Evolutionary conservation across 1,140 invertebrate genomes (phyloP).

Genomic region (Diachasmimorpha longicaudata): DNA sequence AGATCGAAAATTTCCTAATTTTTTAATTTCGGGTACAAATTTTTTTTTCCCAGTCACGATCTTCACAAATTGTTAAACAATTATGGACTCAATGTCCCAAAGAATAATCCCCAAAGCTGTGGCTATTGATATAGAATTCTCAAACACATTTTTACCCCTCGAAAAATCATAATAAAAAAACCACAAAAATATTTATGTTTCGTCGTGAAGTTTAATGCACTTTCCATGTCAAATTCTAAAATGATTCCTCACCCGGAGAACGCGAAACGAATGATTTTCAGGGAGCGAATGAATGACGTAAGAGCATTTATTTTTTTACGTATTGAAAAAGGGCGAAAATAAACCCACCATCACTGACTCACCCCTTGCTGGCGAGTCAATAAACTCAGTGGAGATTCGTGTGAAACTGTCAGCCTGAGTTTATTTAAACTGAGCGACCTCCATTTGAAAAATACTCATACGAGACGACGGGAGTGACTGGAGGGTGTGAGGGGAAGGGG

Average conservation of each 20-base stretch:
- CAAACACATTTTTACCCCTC: not conserved
- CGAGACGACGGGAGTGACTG: not conserved
- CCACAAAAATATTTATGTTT: not conserved
- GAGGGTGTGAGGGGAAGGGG: not conserved
- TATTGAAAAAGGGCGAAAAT: not conserved
- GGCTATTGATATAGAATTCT: no score
- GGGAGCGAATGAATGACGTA: not conserved
- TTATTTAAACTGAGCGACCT: slow-evolving; percentile 11
- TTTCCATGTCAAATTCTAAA: not conserved
- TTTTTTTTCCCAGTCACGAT: no score
- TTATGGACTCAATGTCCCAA: no score
- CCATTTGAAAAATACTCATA: not conserved
- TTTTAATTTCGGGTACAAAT: no score
- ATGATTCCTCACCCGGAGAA: not conserved
- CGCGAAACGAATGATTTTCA: not conserved
- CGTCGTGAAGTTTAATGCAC: not conserved
- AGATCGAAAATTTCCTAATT: no score
- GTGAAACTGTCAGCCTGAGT: slow-evolving; percentile 36
- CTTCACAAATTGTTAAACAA: no score
- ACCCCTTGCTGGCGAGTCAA: slow-evolving; percentile 21
- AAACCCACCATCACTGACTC: not conserved
- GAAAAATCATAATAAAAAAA: not conserved
- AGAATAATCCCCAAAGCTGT: no score
- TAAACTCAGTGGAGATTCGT: slow-evolving; percentile 29
- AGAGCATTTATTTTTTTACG: not conserved